A percentile compares a stretch with the other conserved stretches of the same genome.
Conservation (phyloP, 2,113 vertebrate genomes). For the Turdus rufiventris region DNA sequence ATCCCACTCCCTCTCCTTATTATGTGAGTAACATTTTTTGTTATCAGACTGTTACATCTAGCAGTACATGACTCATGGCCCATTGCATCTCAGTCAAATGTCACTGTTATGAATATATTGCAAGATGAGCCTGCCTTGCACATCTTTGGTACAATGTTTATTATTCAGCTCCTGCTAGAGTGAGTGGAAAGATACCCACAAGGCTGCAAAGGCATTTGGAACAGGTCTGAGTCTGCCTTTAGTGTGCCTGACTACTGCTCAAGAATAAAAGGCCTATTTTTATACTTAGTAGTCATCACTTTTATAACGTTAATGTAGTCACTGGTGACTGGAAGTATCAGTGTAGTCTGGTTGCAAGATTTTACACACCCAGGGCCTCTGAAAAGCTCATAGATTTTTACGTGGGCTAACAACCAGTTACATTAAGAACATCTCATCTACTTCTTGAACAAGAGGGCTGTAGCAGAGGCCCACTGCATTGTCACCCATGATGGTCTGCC, state of each 20-base stretch:
- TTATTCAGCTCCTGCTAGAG: not conserved
- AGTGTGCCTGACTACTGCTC: not conserved
- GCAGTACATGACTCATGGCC: not conserved
- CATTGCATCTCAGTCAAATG: not conserved
- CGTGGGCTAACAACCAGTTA: not conserved
- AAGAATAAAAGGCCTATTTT: not conserved
- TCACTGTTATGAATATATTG: not conserved
- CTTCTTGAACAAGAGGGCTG: not conserved
- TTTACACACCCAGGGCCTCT: not conserved
- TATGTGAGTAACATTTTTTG: not conserved
- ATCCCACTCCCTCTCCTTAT: not conserved
- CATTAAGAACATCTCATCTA: not conserved
- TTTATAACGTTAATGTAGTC: not conserved
- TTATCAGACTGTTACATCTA: not conserved
- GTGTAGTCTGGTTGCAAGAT: not conserved
- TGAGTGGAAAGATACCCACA: not conserved
- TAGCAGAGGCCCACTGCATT: not conserved
- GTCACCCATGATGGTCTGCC: not conserved
- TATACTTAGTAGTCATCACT: not conserved
- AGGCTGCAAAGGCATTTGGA: not conserved
- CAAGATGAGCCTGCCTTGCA: not conserved
- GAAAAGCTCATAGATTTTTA: not conserved
- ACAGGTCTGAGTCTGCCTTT: not conserved
- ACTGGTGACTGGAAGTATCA: not conserved
- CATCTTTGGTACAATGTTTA: not conserved